phyloP scores from a whole-genome alignment of 2,888 invertebrate genomes.

The Onchidella celtica region DNA sequence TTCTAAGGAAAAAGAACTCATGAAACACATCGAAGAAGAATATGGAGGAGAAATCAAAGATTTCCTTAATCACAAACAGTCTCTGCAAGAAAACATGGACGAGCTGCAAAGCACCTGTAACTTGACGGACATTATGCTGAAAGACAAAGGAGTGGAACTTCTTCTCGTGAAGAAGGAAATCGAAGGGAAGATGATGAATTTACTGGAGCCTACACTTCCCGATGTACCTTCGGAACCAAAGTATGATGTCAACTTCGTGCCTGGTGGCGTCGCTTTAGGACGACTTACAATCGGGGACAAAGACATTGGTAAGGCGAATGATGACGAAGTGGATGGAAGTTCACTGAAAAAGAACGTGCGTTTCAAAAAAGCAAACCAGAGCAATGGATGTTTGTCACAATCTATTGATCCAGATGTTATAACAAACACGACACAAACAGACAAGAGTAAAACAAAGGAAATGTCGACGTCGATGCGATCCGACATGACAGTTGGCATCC shows the following conservation, averaged over 20 bases:
- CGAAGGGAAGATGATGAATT: conserved; percentile 72
- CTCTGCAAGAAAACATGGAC: conserved; percentile 72
- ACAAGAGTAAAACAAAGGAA: conserved; percentile 28
- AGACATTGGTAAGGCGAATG: conserved; percentile 54
- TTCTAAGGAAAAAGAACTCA: conserved; percentile 72
- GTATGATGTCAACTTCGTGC: conserved; percentile 70
- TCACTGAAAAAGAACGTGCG: conserved; percentile 11
- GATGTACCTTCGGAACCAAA: conserved; percentile 62
- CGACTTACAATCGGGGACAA: conserved; percentile 53
- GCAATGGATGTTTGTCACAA: background rate
- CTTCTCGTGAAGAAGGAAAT: conserved; percentile 77
- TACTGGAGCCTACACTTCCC: conserved; percentile 67
- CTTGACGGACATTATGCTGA: conserved; percentile 76
- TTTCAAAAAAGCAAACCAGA: conserved; percentile 1
- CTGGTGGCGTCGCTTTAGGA: conserved; percentile 74
- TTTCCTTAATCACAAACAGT: conserved; percentile 72
- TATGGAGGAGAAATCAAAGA: conserved; percentile 71
- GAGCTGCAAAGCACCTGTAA: conserved; percentile 74
- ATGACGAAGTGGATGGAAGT: conserved; percentile 35
- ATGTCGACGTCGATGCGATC: conserved; percentile 45
- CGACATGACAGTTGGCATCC: conserved; percentile 29
- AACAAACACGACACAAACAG: conserved; percentile 9
- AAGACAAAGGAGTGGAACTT: conserved; percentile 78
- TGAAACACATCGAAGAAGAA: conserved; percentile 72
- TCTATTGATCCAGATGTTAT: conserved; percentile 31